A percentile compares a stretch with the other conserved stretches of the same genome.
Conservation (phyloP, 2,113 vertebrate species). For the Vulpes lagopus region DNA sequence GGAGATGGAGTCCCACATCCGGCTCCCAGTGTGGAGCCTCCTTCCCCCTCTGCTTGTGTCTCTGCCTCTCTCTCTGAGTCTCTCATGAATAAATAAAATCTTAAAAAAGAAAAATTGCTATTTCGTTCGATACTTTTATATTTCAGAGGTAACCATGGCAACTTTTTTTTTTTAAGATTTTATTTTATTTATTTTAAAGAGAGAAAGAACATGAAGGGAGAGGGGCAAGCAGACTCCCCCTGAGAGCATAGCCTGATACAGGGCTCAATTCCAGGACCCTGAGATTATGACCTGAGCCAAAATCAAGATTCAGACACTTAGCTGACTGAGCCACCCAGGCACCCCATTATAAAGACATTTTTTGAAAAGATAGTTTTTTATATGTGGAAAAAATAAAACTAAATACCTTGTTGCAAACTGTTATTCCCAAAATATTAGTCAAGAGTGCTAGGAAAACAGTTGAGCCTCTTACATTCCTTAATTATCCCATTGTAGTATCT, state of each 20-base stretch:
- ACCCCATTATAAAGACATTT: constrained; percentile 2
- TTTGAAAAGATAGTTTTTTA: not conserved
- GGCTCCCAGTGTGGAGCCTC: no score
- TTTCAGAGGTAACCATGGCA: constrained; percentile 41
- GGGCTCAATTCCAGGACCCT: not conserved
- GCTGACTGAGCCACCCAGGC: not conserved
- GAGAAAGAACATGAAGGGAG: not conserved
- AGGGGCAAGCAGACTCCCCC: not conserved
- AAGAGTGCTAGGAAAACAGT: not conserved
- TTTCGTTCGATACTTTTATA: not conserved
- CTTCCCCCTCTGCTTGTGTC: no score
- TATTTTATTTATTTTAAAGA: not conserved
- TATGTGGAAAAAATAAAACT: constrained; percentile 5
- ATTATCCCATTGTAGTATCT: not conserved
- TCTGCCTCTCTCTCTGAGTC: no score
- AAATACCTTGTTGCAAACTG: not conserved
- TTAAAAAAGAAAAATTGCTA: not conserved
- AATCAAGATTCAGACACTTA: not conserved
- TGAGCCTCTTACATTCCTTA: not conserved
- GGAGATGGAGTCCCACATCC: no score
- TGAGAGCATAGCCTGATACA: not conserved
- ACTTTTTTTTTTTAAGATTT: not conserved
- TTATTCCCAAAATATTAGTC: not conserved
- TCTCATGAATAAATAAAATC: no score
- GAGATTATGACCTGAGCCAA: not conserved